Base-by-base conservation (phyloP, 1,140 invertebrate genomes). In the Anthonomus grandis region DNA sequence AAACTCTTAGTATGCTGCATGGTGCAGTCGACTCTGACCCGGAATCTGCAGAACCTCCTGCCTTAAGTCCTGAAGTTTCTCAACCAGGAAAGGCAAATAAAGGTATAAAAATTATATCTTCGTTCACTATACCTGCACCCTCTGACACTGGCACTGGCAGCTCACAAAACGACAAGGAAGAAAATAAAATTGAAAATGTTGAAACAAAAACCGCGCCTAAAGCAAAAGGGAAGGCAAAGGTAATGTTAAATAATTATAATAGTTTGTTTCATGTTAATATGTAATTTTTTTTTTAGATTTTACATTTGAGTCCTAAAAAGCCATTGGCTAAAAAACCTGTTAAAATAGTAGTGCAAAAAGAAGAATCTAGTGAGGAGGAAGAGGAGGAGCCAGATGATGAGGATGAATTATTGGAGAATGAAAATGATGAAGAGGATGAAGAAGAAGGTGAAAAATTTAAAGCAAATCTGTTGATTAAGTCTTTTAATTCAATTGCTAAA, bases 1-100 rank as follows among this genome's bases (percentile, higher is more conserved):
- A 69, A 62, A 70, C 71, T 19, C 54, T 73, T 8, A 71, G 69
- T 63, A 68, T 72, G 27, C 25, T 73, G 10, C 69, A 72, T 59
- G 70, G 64, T 15, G 39, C 52, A 21, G 49, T 63, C 45, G 54
- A 52, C 6, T 18, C 39, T 25, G 52, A 17, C 5, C 19, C 34
- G 12, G 13, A 27, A 4, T 24, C 56, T 22, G 17, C 34, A 45
- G 23, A n/a, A 6, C 25, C 21, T 19, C 19, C 42, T 25, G 46
- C 25, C 41, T n/a, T 60, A 10, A 49, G 36, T 31, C 46, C 15
- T 60, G 10, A 51, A 24, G 22, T 15, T 17, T 21, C 61, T 15
- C 22, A 13, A n/a, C 10, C 50, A 12, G 10, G 23, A 15, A 67
- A 64, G 46, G 46, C 52, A 23, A 24, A 19, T 23, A 66, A 67